A percentile compares a stretch with the other conserved stretches of the same genome.
Evolutionary conservation across 2,113 vertebrate genomes (phyloP).

Genomic region (Danio rerio): GRCz12tu NC_133179.1:29058001-29058500

Average conservation of each 20-base stretch:
- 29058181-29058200: conserved; percentile 97
- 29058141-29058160: background rate
- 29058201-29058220: conserved; percentile 98
- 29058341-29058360: conserved; percentile 62
- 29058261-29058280: conserved; percentile 95
- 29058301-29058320: conserved; percentile 97
- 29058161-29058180: conserved; percentile 90
- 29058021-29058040: too few relatives aligned
- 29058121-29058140: too few relatives aligned
- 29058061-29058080: too few relatives aligned
- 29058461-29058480: background rate
- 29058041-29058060: too few relatives aligned
- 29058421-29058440: background rate
- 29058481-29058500: background rate
- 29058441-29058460: background rate
- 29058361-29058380: background rate
- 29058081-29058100: too few relatives aligned
- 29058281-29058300: conserved; percentile 97
- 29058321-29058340: conserved; percentile 81
- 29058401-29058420: background rate
- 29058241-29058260: conserved; percentile 98
- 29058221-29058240: conserved; percentile 97
- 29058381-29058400: background rate
- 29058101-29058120: too few relatives aligned
- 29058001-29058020: too few relatives aligned